Conservation (phyloP, 2,888 invertebrate genomes). For the Agonum fuliginosum region DNA sequence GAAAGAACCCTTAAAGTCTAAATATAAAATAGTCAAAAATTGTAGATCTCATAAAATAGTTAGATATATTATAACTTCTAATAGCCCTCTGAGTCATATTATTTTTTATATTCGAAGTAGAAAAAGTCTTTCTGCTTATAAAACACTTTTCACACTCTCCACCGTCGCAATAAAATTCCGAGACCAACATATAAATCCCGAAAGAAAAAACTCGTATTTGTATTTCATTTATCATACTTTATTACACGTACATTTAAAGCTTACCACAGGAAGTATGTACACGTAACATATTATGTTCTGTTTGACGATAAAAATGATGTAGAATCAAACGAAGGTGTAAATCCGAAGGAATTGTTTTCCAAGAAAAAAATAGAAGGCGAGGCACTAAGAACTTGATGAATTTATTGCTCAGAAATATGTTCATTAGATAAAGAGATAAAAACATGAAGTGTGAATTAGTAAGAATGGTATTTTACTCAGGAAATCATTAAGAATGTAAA, state of each 20-base stretch:
- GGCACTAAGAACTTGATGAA: not conserved
- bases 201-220: slow-evolving; percentile 21
- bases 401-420: not conserved
- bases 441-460: not conserved
- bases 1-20: no score
- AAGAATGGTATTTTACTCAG: not conserved
- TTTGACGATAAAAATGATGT: not conserved
- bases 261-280: not conserved
- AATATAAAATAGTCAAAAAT: no score
- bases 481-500: no score
- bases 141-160: slow-evolving; percentile 25
- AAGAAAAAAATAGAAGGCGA: not conserved
- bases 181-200: slow-evolving; percentile 22
- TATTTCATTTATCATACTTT: slow-evolving; percentile 23
- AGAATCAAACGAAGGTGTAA: slow-evolving; percentile 17
- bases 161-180: not conserved
- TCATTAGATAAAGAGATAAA: no score
- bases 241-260: slow-evolving; percentile 7
- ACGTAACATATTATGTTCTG: not conserved
- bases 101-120: no score
- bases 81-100: no score
- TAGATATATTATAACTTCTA: no score
- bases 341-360: not conserved
- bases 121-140: not conserved
- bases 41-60: no score